phyloP scores from a whole-genome alignment of 2,797 vertebrate species.

The Dermochelys coriacea region DNA sequence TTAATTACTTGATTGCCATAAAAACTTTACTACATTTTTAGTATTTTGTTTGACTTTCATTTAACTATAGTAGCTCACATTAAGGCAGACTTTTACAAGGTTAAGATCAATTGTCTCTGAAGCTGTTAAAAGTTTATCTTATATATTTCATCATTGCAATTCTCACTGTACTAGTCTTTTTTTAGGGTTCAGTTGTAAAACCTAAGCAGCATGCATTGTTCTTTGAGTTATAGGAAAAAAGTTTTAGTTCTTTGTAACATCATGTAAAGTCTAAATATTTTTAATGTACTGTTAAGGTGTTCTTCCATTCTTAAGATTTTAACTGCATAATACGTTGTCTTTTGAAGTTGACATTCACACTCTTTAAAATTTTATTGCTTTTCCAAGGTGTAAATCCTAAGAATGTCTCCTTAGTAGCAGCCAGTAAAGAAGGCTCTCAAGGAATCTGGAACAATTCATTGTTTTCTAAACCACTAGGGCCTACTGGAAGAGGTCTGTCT shows the following conservation, averaged over 20 bases:
- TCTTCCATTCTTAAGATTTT: not conserved
- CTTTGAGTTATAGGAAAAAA: not conserved
- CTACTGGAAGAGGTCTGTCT: conserved; percentile 83
- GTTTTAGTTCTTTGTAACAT: not conserved
- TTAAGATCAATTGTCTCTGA: not conserved
- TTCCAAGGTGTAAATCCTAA: conserved; percentile 92
- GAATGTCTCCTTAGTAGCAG: conserved; percentile 81
- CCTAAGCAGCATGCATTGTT: not conserved
- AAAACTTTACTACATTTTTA: not conserved
- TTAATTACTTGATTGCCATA: not conserved
- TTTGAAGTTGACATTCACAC: not conserved
- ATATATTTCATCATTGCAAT: not conserved
- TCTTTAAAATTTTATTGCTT: conserved; percentile 19
- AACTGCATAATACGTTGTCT: not conserved
- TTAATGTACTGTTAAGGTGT: not conserved
- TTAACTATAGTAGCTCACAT: not conserved
- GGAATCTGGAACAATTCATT: conserved; percentile 87
- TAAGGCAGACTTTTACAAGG: not conserved
- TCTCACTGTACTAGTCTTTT: not conserved
- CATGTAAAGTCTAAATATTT: not conserved
- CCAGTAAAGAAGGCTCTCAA: conserved; percentile 82
- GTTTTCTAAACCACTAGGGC: conserved; percentile 85
- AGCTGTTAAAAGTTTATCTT: not conserved
- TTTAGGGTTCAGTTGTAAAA: not conserved
- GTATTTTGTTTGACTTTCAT: not conserved